Base-by-base conservation (phyloP, 2,113 vertebrate species). In the Entosphenus tridentatus region DNA sequence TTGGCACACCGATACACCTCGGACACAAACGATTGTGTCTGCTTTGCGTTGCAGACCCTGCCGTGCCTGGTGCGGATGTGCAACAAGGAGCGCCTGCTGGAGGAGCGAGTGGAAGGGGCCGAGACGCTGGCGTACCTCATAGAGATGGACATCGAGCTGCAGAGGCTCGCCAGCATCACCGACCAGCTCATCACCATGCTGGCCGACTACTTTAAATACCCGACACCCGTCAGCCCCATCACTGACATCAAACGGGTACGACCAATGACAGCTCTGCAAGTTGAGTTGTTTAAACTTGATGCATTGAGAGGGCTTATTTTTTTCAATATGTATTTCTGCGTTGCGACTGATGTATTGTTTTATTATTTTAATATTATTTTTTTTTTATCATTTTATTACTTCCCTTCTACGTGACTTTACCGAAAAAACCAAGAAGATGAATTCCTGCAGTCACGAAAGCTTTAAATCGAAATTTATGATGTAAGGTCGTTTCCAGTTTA, bases 201-300 rank as follows among this genome's bases (percentile, higher is more conserved):
- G 73, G 89, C 93, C 0, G 93, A 98, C 79, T 98, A 98, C 80
- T 98, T 98, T 80, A 98, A 98, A 75, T 98, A 98, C 73, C 93
- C 93, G 72, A 98, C 88, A 80, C 96, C 93, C 2, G 92, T 96
- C 78, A 95, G 90, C 3, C 87, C 93, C 75, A 98, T 98, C 82
- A 83, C 90, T 2, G 92, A 98, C 79, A 96, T 98, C 77, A 98
- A 98, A 78, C 86, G 93, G 87, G 93, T 96, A 79, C 3, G 84
- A 78, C 39, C 39, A 39, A 5, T 39, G 39, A 39, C 3, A 39
- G 39, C 39, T 5, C 39, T 39, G 39, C 39, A 39, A 39, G 39
- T 39, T 39, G 39, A 39, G 39, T 39, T 1, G 39, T 74, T 3
- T 56, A 11, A 70, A 10, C 54, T 68, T 39, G 39, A 39, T 39